Percentiles rank a stretch among this genome's conserved stretches.
phyloP scores from a whole-genome alignment of 2,797 vertebrate genomes.

The Salarias fasciatus region DNA sequence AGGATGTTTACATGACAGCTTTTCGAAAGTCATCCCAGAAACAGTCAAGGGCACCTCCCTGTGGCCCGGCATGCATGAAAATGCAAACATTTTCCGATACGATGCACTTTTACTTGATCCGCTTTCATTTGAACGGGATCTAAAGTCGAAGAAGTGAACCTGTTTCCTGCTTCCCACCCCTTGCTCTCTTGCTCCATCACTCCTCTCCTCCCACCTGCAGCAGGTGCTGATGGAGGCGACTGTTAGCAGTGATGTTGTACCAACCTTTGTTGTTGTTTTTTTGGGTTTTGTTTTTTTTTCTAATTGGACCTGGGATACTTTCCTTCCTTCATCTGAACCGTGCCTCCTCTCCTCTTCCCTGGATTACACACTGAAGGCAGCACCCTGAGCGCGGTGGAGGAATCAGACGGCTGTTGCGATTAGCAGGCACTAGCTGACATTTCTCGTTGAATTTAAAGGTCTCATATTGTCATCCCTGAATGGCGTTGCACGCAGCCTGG shows the following conservation, averaged over 20 bases:
- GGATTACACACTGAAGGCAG: slow-evolving; percentile 66
- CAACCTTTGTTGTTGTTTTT: slow-evolving; percentile 46
- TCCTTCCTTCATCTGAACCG: slow-evolving; percentile 49
- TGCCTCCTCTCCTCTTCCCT: slow-evolving; percentile 49
- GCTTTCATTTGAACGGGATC: too few species aligned
- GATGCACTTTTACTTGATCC: too few species aligned
- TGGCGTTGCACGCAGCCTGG: slow-evolving; percentile 4
- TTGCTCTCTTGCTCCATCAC: too few species aligned
- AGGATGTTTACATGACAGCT: too few species aligned
- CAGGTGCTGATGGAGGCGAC: slow-evolving; percentile 63
- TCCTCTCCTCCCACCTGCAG: too few species aligned
- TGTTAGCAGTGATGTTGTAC: slow-evolving; percentile 68
- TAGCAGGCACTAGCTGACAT: slow-evolving; percentile 6
- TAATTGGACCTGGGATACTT: slow-evolving; percentile 45
- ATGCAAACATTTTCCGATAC: too few species aligned
- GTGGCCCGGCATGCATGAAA: too few species aligned
- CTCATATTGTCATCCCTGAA: slow-evolving; percentile 20
- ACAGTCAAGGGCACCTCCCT: too few species aligned
- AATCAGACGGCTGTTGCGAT: slow-evolving; percentile 29
- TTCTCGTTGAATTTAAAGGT: slow-evolving; percentile 24
- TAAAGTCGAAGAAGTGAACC: too few species aligned
- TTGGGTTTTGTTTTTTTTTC: slow-evolving; percentile 58
- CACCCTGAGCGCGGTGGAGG: slow-evolving; percentile 23
- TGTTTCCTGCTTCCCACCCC: too few species aligned
- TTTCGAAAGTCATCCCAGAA: too few species aligned